These are phyloP conservation scores for Drosophila eugracilis DNA, from an alignment of 1,140 invertebrate species.

Conservation along the genomic window DNA sequence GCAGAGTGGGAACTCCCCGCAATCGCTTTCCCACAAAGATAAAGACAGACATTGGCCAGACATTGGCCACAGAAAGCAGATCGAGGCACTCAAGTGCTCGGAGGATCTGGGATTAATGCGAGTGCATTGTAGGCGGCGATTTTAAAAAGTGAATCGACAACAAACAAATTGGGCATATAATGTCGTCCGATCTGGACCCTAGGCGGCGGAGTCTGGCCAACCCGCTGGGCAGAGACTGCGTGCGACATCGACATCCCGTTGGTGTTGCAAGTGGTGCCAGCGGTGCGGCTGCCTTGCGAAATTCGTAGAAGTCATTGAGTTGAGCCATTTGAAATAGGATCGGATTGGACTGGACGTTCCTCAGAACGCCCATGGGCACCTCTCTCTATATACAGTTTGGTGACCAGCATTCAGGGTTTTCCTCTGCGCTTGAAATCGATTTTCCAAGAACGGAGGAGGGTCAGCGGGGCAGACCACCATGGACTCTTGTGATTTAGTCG, in stretches of 20 bases:
- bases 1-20: constrained; percentile 44
- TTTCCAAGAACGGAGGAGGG: constrained; percentile 33
- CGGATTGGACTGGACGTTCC: constrained; percentile 30
- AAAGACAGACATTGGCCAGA: constrained; percentile 46
- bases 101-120: constrained; percentile 19
- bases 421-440: constrained; percentile 26
- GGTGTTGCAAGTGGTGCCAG: constrained; percentile 22
- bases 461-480: constrained; percentile 32
- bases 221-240: constrained; percentile 44
- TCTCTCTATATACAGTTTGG: constrained; percentile 6
- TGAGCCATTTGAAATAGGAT: constrained; percentile 61
- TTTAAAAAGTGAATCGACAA: constrained; percentile 47
- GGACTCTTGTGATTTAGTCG: constrained; percentile 44
- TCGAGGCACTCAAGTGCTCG: constrained; percentile 39
- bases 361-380: constrained; percentile 8
- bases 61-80: constrained; percentile 13
- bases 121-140: constrained; percentile 54
- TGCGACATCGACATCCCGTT: constrained; percentile 40
- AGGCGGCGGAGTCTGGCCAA: constrained; percentile 11
- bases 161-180: constrained; percentile 61
- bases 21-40: constrained; percentile 42
- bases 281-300: constrained; percentile 34
- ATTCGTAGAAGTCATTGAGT: constrained; percentile 62
- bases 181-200: constrained; percentile 14
- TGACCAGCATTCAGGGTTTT: constrained; percentile 37